Evolutionary conservation across 1,140 invertebrate species (phyloP).

Genomic region (Euwallacea similis): DNA sequence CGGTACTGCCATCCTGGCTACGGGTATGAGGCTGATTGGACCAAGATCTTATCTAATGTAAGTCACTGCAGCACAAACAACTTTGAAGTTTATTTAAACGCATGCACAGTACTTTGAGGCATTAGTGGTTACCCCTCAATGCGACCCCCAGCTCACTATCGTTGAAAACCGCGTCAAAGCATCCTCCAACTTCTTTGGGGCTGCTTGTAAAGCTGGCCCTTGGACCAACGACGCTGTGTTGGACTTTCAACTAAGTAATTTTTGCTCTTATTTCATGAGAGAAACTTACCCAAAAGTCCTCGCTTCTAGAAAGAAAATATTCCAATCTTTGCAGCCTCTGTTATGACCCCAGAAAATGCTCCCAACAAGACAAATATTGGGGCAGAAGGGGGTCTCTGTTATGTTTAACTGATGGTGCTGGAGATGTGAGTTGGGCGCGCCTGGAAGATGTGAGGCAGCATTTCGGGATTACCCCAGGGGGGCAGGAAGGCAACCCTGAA

Average conservation of each 20-base stretch:
- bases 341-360: conserved; percentile 63
- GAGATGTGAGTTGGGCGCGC: conserved; percentile 80
- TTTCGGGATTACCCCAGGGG: conserved; percentile 61
- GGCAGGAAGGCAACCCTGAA: conserved; percentile 53
- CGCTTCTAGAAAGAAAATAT: conserved; percentile 64
- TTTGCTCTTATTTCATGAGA: not conserved
- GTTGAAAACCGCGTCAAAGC: conserved; percentile 72
- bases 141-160: conserved; percentile 65
- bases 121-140: conserved; percentile 65
- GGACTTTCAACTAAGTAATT: conserved; percentile 71
- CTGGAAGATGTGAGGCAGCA: conserved; percentile 64
- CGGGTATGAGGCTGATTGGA: conserved; percentile 66
- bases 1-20: conserved; percentile 76
- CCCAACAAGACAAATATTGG: conserved; percentile 74
- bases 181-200: conserved; percentile 69
- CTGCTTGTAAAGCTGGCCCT: conserved; percentile 77
- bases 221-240: conserved; percentile 71
- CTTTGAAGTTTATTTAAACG: not conserved
- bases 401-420: conserved; percentile 74
- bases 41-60: conserved; percentile 67
- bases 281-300: not conserved
- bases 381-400: conserved; percentile 76
- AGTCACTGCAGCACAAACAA: conserved; percentile 38
- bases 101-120: conserved; percentile 60
- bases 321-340: conserved; percentile 72